A percentile compares a stretch with the other conserved stretches of the same genome.
These are phyloP conservation scores for Turritopsis dohrnii DNA, from an alignment of 30 jellyfish, hydroid and myxozoan species.

Conservation along the genomic window DNA sequence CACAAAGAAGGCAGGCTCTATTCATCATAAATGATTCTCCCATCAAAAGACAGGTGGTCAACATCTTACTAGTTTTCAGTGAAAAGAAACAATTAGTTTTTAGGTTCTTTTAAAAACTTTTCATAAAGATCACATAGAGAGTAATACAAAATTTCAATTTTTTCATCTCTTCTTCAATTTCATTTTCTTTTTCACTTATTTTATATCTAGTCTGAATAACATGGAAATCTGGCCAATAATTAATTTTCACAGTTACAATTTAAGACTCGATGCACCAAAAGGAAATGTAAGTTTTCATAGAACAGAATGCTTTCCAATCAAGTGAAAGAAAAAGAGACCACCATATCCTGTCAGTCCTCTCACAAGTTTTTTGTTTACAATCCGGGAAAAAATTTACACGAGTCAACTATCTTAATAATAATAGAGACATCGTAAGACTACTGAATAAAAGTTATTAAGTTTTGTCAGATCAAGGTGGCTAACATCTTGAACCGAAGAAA, in stretches of 20 bases:
- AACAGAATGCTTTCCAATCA: neutral
- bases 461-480: neutral
- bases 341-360: too few relatives aligned
- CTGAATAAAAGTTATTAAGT: neutral
- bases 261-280: neutral
- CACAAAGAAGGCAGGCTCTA: neutral
- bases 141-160: neutral
- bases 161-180: neutral
- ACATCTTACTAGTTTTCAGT: neutral
- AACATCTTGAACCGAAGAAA: neutral
- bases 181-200: neutral
- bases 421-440: neutral
- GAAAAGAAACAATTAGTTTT: neutral
- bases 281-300: neutral
- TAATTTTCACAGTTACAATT: neutral
- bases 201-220: neutral
- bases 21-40: neutral
- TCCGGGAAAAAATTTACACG: too few relatives aligned
- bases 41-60: neutral
- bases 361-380: too few relatives aligned
- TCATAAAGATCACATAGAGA: neutral
- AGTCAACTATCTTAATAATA: too few relatives aligned
- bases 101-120: neutral
- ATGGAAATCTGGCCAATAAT: neutral
- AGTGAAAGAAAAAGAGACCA: too few relatives aligned